A percentile compares a stretch with the other conserved stretches of the same genome.
These are phyloP conservation scores for Poeciliopsis infans DNA, from an alignment of 2,797 vertebrate species.

Conservation along the genomic window DNA sequence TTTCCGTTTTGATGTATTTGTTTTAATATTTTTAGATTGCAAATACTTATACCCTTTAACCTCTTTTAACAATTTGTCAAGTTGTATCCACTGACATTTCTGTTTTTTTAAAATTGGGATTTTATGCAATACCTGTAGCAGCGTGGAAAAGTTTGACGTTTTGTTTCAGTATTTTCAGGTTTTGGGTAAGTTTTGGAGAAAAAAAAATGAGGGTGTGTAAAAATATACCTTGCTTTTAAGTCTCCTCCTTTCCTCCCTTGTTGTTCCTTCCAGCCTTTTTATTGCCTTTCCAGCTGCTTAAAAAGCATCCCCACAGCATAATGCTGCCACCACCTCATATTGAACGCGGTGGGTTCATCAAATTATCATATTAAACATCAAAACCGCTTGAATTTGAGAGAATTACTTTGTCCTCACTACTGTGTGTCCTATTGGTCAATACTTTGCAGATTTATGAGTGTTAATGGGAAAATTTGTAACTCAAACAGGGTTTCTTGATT, in stretches of 20 bases:
- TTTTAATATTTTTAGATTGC: neutral
- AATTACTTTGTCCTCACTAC: neutral
- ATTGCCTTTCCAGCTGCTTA: neutral
- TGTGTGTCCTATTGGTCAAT: neutral
- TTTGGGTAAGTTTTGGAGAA: neutral
- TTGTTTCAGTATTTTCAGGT: neutral
- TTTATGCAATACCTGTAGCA: neutral
- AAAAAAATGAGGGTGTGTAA: neutral
- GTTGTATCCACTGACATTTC: neutral
- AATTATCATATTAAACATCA: neutral
- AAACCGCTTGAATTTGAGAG: neutral
- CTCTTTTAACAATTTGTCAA: neutral
- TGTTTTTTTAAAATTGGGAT: neutral
- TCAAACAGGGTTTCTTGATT: conserved; percentile 47
- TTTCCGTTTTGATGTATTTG: neutral
- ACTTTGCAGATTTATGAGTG: conserved; percentile 23
- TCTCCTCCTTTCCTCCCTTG: neutral
- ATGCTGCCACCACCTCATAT: neutral
- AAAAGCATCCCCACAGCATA: neutral
- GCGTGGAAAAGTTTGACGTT: neutral
- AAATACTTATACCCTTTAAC: neutral
- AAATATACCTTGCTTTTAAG: neutral
- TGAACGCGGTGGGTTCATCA: neutral
- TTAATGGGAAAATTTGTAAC: conserved; percentile 66
- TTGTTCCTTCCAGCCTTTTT: neutral